Base-by-base conservation (phyloP, 2,888 invertebrate genomes). In the Watsonalla binaria region DNA sequence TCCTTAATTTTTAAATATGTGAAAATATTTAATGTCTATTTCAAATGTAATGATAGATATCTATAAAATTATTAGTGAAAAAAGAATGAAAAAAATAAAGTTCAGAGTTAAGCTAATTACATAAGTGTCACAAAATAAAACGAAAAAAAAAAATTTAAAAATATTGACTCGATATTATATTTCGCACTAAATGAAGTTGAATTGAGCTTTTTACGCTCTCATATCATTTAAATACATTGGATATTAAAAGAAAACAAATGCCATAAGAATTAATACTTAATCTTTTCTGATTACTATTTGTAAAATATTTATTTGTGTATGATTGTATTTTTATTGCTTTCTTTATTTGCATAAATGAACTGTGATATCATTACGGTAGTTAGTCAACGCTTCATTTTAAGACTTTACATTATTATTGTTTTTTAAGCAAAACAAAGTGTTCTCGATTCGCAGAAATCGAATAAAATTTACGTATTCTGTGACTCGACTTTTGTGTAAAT, bases 261-360 rank as follows among this genome's bases (percentile, higher is more conserved):
- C 84, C 81, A 82, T 78, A 72, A 72, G 67, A 72, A 65, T 24
- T 24, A 24, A 24, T 63, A 72, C 73, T 67, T 65, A 66, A 59
- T 58, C 65, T 60, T 54, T 50, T 53, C 56, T 35, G 34, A 33
- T 54, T 49, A 48, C 15, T 58, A 58, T 57, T 61, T 59, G 51
- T 68, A 56, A 58, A 57, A 60, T 68, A 65, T 66, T 69, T 70
- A 70, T 52, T 70, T 72, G 58, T 61, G 63, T 57, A 69, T 62
- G 65, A 71, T 65, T 70, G 66, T 63, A 61, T 65, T 70, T 62
- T 65, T 65, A 65, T 68, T 73, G 66, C 69, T 64, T 70, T 82
- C 75, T 80, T 87, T 86, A 82, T 88, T 90, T 90, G 89, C 90
- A 89, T 90, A 90, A 90, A 90, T 86, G 86, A 90, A 85, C 90